Conservation (phyloP, 2,113 vertebrate genomes). For the Notarius quadriscutis region DNA sequence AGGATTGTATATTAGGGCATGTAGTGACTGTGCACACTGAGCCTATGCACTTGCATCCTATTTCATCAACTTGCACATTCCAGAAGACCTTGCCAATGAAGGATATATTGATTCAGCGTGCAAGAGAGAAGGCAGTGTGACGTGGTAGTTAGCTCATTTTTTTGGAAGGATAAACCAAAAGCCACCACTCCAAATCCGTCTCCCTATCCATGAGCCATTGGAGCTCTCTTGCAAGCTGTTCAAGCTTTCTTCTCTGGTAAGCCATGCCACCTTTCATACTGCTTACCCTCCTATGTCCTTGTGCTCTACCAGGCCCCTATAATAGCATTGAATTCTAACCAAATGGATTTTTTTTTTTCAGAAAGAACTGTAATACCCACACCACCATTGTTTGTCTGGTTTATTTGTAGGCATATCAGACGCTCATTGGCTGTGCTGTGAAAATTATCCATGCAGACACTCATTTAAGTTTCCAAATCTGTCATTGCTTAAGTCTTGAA, state of each 20-base stretch:
- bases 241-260: not conserved
- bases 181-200: not conserved
- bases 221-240: not conserved
- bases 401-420: no score
- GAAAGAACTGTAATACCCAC: not conserved
- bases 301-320: not conserved
- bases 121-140: not conserved
- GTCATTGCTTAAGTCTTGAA: no score
- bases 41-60: no score
- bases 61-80: no score
- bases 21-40: no score
- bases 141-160: not conserved
- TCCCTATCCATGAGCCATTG: not conserved
- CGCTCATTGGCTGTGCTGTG: no score
- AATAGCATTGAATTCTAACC: not conserved
- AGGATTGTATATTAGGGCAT: no score
- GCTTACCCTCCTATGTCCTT: not conserved
- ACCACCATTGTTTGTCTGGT: not conserved
- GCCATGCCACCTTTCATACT: not conserved
- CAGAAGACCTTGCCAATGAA: not conserved
- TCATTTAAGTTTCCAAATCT: no score
- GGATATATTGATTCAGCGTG: not conserved
- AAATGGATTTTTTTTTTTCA: not conserved
- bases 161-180: not conserved
- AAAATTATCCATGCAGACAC: no score